Percentiles rank a stretch among this genome's conserved stretches.
phyloP scores from a whole-genome alignment of 2,113 vertebrate species.

The Suricata suricatta region DNA sequence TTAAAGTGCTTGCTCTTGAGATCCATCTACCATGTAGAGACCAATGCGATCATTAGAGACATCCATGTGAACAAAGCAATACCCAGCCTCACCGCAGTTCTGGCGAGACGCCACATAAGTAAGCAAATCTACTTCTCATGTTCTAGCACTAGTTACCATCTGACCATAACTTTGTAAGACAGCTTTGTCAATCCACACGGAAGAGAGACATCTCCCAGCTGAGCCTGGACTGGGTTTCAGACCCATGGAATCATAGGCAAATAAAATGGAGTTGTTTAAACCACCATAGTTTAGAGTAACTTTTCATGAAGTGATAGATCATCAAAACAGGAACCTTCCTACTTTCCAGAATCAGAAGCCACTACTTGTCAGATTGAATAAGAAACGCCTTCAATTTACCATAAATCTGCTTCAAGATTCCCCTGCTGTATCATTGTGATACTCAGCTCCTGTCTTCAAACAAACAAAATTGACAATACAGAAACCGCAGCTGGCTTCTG shows the following conservation, averaged over 20 bases:
- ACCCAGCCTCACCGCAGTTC: not conserved
- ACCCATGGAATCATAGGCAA: not conserved
- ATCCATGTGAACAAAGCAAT: not conserved
- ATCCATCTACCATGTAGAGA: not conserved
- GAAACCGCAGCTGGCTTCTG: not conserved
- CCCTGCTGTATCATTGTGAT: not conserved
- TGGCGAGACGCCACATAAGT: not conserved
- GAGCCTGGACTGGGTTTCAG: not conserved
- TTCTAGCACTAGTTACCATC: not conserved
- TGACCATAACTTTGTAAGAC: not conserved
- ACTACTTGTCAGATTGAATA: not conserved
- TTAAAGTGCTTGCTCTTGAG: not conserved
- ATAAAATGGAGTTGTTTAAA: not conserved
- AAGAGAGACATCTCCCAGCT: not conserved
- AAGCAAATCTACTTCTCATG: not conserved
- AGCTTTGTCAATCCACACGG: not conserved
- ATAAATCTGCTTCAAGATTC: not conserved
- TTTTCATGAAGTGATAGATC: not conserved
- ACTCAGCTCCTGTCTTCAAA: not conserved
- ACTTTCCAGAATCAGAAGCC: not conserved
- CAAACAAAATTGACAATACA: not conserved
- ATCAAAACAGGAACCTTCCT: not conserved
- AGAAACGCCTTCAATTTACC: not conserved
- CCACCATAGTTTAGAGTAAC: not conserved
- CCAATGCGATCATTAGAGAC: not conserved